Conservation (phyloP, 2,113 vertebrate species). For the Thunnus maccoyii region DNA sequence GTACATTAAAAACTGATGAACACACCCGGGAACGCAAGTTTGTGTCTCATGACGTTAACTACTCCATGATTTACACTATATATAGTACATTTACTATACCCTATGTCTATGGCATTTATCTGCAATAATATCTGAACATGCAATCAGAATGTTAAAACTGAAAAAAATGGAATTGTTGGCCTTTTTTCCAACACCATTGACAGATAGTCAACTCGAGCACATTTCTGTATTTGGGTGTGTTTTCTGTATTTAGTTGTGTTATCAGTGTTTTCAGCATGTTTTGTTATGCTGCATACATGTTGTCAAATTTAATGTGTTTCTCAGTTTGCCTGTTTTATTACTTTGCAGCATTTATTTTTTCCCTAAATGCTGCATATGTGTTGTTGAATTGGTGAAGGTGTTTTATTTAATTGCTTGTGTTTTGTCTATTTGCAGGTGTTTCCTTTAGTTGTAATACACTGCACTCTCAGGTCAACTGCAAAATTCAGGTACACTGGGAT, state of each 20-base stretch:
- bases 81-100: no score
- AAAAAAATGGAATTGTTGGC: neutral
- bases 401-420: neutral
- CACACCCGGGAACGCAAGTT: no score
- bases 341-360: neutral
- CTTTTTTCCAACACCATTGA: neutral
- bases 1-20: neutral
- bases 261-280: neutral
- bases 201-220: no score
- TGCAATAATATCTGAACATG: neutral
- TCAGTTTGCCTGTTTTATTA: neutral
- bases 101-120: neutral
- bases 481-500: conserved; percentile 7
- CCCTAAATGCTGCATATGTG: neutral
- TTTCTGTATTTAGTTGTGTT: neutral
- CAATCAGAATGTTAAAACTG: neutral
- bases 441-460: neutral
- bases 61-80: neutral
- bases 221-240: neutral
- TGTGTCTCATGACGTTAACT: no score
- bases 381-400: neutral
- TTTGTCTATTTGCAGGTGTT: neutral
- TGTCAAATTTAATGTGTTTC: neutral
- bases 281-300: neutral
- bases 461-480: neutral